A percentile compares a stretch with the other conserved stretches of the same genome.
phyloP scores from a whole-genome alignment of 2,888 invertebrate species.

The Thera obeliscata region DNA sequence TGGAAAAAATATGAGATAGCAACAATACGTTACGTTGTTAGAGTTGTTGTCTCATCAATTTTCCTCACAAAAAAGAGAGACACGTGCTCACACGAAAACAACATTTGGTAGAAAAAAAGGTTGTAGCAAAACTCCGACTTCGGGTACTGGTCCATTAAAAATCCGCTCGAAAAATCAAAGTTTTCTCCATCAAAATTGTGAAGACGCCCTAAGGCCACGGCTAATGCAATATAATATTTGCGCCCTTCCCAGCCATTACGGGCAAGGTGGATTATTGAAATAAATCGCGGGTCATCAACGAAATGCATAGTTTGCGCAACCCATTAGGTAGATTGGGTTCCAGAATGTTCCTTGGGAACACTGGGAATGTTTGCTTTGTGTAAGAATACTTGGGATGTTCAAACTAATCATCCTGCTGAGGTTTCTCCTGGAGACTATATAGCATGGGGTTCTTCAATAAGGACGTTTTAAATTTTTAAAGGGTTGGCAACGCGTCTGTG shows the following conservation, averaged over 20 bases:
- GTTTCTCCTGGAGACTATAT: no score
- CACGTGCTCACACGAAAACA: no score
- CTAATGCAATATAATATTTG: constrained; percentile 57
- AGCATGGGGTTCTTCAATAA: no score
- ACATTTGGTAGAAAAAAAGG: no score
- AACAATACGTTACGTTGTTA: no score
- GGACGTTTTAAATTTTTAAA: no score
- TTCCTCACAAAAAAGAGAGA: no score
- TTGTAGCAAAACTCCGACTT: no score
- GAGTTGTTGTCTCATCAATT: no score
- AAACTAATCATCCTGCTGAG: no score
- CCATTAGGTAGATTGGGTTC: constrained; percentile 69
- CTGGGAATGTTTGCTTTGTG: constrained; percentile 28
- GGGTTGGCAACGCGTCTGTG: no score
- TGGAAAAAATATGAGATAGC: no score
- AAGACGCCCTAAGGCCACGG: constrained; percentile 25
- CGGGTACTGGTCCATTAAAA: neutral
- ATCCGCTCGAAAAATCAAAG: constrained; percentile 2
- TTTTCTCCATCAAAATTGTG: constrained; percentile 12
- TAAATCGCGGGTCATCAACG: constrained; percentile 69
- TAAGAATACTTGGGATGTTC: neutral
- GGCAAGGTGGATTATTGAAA: constrained; percentile 63
- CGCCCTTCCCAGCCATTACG: constrained; percentile 51
- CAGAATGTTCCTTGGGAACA: constrained; percentile 35
- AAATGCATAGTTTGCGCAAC: constrained; percentile 64